Percentiles rank a stretch among this genome's conserved stretches.
These are phyloP conservation scores for Meandrina meandrites DNA, from an alignment of 92 coral and sea anemone species.

Conservation along the genomic window DNA sequence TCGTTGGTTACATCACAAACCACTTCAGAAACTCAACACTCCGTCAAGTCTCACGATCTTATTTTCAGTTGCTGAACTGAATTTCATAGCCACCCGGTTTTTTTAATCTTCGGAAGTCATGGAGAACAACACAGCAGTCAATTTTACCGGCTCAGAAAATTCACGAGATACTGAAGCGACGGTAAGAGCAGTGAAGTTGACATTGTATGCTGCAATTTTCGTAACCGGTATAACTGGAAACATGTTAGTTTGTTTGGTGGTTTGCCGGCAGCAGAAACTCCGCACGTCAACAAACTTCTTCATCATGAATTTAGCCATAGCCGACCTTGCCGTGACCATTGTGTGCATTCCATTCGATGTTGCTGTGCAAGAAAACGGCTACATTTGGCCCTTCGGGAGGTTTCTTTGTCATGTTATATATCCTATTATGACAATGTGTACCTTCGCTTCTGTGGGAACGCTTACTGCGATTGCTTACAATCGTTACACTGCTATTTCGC, in stretches of 20 bases:
- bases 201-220: constrained; percentile 60
- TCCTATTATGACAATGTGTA: constrained; percentile 85
- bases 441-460: constrained; percentile 88
- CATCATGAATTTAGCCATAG: constrained; percentile 78
- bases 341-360: constrained; percentile 89
- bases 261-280: constrained; percentile 74
- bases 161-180: constrained; percentile 7
- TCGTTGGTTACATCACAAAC: background rate
- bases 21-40: background rate
- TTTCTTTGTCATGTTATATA: constrained; percentile 72
- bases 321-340: constrained; percentile 76
- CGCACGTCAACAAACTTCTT: constrained; percentile 87
- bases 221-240: constrained; percentile 70
- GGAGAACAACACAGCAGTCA: constrained; percentile 17
- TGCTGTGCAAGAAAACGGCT: constrained; percentile 69
- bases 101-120: background rate
- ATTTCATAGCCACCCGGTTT: background rate
- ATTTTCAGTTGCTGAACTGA: background rate
- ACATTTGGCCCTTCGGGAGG: constrained; percentile 85
- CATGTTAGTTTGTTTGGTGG: constrained; percentile 78
- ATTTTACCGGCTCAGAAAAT: background rate
- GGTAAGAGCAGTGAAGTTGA: constrained; percentile 58
- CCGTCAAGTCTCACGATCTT: background rate
- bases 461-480: constrained; percentile 83
- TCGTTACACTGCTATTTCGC: constrained; percentile 72